Conservation (phyloP, 2,113 vertebrate genomes). For the Epinephelus lanceolatus region DNA sequence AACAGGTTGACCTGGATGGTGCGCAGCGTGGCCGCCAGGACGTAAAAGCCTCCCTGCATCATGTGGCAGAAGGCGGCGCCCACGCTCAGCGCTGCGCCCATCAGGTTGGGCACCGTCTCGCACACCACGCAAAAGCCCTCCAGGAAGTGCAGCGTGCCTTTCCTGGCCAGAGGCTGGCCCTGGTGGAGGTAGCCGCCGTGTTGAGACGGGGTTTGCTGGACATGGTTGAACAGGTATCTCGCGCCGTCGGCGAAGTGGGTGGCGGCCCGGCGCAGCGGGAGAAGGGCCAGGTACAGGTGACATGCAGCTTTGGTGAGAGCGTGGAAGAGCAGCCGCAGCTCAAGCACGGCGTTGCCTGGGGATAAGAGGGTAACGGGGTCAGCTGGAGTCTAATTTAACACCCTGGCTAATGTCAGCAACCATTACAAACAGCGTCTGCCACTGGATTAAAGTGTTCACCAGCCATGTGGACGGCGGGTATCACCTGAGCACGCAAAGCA, state of each 20-base stretch:
- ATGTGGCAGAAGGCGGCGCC: slow-evolving; percentile 73
- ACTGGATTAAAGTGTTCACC: slow-evolving; percentile 67
- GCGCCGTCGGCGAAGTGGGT: slow-evolving; percentile 67
- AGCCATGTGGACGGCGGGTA: slow-evolving; percentile 1
- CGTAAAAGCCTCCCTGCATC: slow-evolving; percentile 75
- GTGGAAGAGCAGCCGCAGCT: slow-evolving; percentile 82
- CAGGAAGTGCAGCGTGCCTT: slow-evolving; percentile 68
- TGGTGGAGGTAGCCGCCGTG: slow-evolving; percentile 27
- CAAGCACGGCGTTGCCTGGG: slow-evolving; percentile 79
- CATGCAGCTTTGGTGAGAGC: slow-evolving; percentile 78
- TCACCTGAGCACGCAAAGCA: slow-evolving; percentile 39
- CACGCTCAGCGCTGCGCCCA: slow-evolving; percentile 71
- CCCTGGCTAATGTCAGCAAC: slow-evolving; percentile 70
- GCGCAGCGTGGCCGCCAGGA: slow-evolving; percentile 74
- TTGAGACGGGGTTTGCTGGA: slow-evolving; percentile 50
- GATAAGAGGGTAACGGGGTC: slow-evolving; percentile 71
- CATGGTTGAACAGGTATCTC: slow-evolving; percentile 55
- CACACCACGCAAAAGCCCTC: slow-evolving; percentile 76
- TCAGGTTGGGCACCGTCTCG: slow-evolving; percentile 73
- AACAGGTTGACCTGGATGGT: slow-evolving; percentile 77
- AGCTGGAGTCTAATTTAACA: slow-evolving; percentile 69
- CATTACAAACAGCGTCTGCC: slow-evolving; percentile 71
- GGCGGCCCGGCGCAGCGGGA: slow-evolving; percentile 74
- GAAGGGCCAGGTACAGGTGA: slow-evolving; percentile 82
- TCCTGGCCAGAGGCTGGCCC: slow-evolving; percentile 40